These are phyloP conservation scores for Myrmophylax atrothorax DNA, from an alignment of 2,113 vertebrate genomes.

Conservation along the genomic window DNA sequence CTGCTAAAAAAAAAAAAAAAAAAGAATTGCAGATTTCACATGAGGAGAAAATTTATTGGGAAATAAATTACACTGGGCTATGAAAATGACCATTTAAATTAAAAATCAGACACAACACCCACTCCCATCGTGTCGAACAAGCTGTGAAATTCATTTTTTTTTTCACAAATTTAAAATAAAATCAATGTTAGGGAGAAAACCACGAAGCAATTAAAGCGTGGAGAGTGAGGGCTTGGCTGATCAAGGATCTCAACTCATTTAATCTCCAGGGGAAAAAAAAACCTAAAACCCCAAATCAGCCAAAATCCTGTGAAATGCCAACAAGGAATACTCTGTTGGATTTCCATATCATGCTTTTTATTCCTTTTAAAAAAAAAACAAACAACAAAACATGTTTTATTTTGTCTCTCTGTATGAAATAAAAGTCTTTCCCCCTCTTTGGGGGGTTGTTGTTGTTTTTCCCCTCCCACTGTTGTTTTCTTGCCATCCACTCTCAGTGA, in stretches of 20 bases:
- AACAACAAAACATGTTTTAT: background rate
- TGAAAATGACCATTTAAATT: background rate
- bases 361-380: background rate
- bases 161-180: background rate
- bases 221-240: background rate
- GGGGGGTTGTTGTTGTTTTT: background rate
- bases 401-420: background rate
- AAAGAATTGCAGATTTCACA: background rate
- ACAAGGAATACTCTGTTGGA: background rate
- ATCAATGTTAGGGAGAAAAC: background rate
- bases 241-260: background rate
- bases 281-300: background rate
- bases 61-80: background rate
- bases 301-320: background rate
- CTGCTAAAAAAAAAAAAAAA: background rate
- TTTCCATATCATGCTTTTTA: background rate
- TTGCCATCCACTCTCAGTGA: accelerated
- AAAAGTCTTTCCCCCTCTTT: background rate
- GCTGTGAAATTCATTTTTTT: background rate
- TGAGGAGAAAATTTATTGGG: background rate
- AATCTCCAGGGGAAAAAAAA: background rate
- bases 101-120: background rate
- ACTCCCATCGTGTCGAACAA: background rate
- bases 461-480: background rate
- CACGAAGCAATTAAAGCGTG: background rate